Evolutionary conservation across 2,797 vertebrate genomes (phyloP), one percentile per base, ranked within the genome.

Genomic region (Microctenopoma lineatum): DNA sequence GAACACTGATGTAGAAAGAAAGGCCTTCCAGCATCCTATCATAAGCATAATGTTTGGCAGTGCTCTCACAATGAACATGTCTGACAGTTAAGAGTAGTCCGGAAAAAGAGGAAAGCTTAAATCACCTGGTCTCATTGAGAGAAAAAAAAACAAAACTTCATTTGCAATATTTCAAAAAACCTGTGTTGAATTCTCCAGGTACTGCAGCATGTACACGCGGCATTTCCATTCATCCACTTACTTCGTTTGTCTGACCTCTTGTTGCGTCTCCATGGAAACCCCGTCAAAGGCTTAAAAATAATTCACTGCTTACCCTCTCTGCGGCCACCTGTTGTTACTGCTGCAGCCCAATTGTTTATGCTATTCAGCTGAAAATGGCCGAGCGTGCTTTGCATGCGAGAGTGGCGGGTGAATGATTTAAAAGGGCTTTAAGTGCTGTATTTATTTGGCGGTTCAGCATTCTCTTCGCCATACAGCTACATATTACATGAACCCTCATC

Each of bases 281-380:
- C 60, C 55, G 59, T 77, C 76, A 64, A 78, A 38, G 16, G 59
- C 45, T 36, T 46, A 85, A 79, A 74, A 60, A 75, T 60, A 59
- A 77, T 80, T 82, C 81, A 75, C 58, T 26, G 36, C 62, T 76
- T 59, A 47, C 56, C 79, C 66, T 77, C 79, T 3, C 45, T 72
- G 70, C 51, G 53, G 57, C 77, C 73, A 87, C 89, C 83, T 87
- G 89, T 84, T 90, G 82, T 59, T 77, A 4, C 62, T n/a, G 64
- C 77, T 42, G 38, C 83, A 58, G 50, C 71, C 61, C 63, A 8
- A 78, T 76, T 80, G 79, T 81, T 87, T 55, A 14, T 56, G 53
- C 65, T 14, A 54, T 58, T 79, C 77, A 60, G 76, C 44, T 15
- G 34, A 57, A 66, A 71, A 63, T 15, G 29, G 47, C 25, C 44